Evolutionary conservation across 2,888 invertebrate species (phyloP).

Genomic region (Dolichopus griseipennis): DNA sequence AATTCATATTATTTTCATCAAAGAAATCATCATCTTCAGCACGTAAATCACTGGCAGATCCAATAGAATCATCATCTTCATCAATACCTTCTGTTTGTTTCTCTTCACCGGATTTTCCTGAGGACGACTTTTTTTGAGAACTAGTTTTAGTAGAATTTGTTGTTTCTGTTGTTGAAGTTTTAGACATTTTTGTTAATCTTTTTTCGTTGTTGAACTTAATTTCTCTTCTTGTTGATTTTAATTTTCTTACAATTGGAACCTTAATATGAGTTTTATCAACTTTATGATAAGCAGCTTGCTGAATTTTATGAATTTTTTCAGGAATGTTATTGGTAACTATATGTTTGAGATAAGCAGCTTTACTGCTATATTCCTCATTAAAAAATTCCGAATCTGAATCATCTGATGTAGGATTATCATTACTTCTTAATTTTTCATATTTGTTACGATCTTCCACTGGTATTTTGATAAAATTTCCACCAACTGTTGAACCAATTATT

Average conservation of each 20-base stretch:
- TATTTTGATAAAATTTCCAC: conserved; percentile 49
- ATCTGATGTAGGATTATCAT: conserved; percentile 49
- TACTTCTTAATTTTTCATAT: conserved; percentile 63
- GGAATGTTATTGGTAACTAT: conserved; percentile 48
- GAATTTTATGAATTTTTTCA: conserved; percentile 46
- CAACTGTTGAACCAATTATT: conserved; percentile 32
- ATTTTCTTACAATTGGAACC: conserved; percentile 43
- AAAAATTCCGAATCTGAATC: conserved; percentile 46
- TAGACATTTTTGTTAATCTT: conserved; percentile 28
- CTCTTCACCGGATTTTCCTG: conserved; percentile 21
- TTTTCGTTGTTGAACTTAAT: conserved; percentile 29
- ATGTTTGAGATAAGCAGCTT: conserved; percentile 40
- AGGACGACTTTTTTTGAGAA: conserved; percentile 20
- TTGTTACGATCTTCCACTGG: conserved; percentile 64
- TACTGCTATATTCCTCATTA: conserved; percentile 36
- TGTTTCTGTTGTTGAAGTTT: conserved; percentile 28
- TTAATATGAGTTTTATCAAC: conserved; percentile 44
- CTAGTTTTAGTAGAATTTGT: conserved; percentile 23
- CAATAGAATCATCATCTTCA: conserved; percentile 59
- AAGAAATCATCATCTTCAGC: conserved; percentile 47
- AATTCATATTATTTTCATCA: conserved; percentile 39
- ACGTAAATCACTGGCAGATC: conserved; percentile 61
- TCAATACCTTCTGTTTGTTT: conserved; percentile 37
- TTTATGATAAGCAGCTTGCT: conserved; percentile 46
- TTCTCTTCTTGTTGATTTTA: conserved; percentile 42